These are phyloP conservation scores for Ophion slaviceki DNA, from an alignment of 2,888 invertebrate species.

Conservation along the genomic window DNA sequence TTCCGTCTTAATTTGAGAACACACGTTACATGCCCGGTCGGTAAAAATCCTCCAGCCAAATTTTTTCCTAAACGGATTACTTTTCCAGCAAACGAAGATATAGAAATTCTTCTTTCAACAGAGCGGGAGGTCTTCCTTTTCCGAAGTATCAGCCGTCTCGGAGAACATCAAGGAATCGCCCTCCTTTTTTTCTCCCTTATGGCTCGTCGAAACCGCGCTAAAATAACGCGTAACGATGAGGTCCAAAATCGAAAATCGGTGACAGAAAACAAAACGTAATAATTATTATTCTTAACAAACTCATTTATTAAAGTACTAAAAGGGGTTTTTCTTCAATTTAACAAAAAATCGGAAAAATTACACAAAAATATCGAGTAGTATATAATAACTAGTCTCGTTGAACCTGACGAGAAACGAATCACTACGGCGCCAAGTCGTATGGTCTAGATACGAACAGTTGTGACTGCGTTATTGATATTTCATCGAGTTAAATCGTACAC, in stretches of 20 bases:
- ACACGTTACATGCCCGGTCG: too few relatives aligned
- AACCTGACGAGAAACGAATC: constrained; percentile 52
- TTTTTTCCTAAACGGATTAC: too few relatives aligned
- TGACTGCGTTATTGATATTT: constrained; percentile 46
- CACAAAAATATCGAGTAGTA: constrained; percentile 73
- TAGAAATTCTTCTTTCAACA: not conserved
- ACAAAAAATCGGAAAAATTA: constrained; percentile 73
- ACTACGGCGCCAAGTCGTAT: constrained; percentile 37
- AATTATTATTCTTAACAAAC: constrained; percentile 73
- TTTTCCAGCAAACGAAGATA: not conserved
- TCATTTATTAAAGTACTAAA: constrained; percentile 78
- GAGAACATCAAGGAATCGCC: not conserved
- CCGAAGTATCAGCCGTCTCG: not conserved
- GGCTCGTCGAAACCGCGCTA: not conserved
- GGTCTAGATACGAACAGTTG: constrained; percentile 31
- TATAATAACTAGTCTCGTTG: constrained; percentile 66
- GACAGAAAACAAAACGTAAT: constrained; percentile 16
- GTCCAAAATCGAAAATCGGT: not conserved
- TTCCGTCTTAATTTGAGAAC: too few relatives aligned
- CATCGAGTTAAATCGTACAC: constrained; percentile 40
- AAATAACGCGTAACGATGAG: not conserved
- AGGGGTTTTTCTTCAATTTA: constrained; percentile 64
- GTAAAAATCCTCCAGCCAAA: too few relatives aligned
- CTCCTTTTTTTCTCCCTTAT: not conserved
- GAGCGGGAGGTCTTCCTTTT: not conserved